phyloP scores from a whole-genome alignment of 2,113 vertebrate genomes.

The Ochotona princeps region DNA sequence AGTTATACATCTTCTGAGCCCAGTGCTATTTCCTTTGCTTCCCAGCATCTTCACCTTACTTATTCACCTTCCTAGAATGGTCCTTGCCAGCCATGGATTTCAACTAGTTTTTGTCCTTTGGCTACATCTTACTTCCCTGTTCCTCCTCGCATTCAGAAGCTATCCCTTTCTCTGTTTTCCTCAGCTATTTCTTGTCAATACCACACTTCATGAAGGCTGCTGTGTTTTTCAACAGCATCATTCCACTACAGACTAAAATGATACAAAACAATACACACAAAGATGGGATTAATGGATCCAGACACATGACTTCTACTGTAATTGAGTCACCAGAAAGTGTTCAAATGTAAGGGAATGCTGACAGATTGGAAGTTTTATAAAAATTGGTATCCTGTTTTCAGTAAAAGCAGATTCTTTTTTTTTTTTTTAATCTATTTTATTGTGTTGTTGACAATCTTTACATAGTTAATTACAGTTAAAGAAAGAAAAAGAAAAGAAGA shows the following conservation, averaged over 20 bases:
- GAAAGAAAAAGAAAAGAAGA: too few species aligned
- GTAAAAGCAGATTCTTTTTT: conserved; percentile 43
- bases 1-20: rapidly evolving
- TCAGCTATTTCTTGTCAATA: conserved; percentile 13
- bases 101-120: not conserved
- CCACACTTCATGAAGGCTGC: not conserved
- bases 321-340: not conserved
- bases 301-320: conserved; percentile 21
- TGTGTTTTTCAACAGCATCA: not conserved
- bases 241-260: not conserved
- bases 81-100: not conserved
- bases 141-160: conserved; percentile 25
- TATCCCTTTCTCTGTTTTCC: not conserved
- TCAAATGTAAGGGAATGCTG: not conserved
- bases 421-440: too few species aligned
- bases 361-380: conserved; percentile 53
- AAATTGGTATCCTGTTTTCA: conserved; percentile 47
- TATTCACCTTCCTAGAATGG: not conserved
- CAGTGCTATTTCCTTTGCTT: too few species aligned
- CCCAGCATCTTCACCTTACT: not conserved
- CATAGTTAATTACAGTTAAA: too few species aligned
- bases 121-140: not conserved
- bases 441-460: too few species aligned
- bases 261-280: not conserved
- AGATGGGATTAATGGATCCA: not conserved